Base-by-base conservation (phyloP, 2,888 invertebrate genomes). In the Platypus cylindrus region DNA sequence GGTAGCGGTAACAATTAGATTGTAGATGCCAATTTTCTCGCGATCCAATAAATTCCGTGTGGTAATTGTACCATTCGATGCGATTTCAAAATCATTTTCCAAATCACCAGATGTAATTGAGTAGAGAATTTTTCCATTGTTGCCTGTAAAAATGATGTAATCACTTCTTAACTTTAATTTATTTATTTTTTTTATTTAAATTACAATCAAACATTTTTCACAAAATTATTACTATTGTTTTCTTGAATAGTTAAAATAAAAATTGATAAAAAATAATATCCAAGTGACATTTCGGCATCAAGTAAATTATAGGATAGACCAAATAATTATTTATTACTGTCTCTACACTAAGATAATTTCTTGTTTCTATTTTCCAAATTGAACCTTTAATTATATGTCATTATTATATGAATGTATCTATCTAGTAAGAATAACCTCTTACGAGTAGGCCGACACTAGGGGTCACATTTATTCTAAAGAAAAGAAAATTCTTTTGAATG, bases 101-200 rank as follows among this genome's bases (percentile, higher is more conserved):
- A 84, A 85, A 58, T 90, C 83, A 30, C 91, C 90, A 25, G 77
- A 75, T 28, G 76, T 72, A 49, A 94, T 84, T 45, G 72, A 74
- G 66, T 90, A 94, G 25, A 70, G 65, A 33, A 94, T 72, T 52
- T 75, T 74, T 9, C 89, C 90, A 65, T 93, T 93, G 49, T 80
- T 71, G 41, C 85, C 89, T 89, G 68, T 8, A 60, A 59, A 20
- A 43, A 41, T 44, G 34, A 23, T 34, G 17, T 12, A 25, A n/a
- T 11, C 3, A 11, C n/a, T 7, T 24, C 12, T n/a, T n/a, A n/a
- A n/a, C n/a, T n/a, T n/a, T n/a, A n/a, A n/a, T n/a, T n/a, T n/a
- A n/a, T n/a, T n/a, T n/a, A n/a, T n/a, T n/a, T n/a, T n/a, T n/a
- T n/a, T n/a, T n/a, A n/a, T n/a, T n/a, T n/a, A n/a, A n/a, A n/a